Percentiles rank a stretch among this genome's conserved stretches.
Conservation (phyloP, 37 sponge, comb jelly and placozoan genomes). For the Agelas oroides region DNA sequence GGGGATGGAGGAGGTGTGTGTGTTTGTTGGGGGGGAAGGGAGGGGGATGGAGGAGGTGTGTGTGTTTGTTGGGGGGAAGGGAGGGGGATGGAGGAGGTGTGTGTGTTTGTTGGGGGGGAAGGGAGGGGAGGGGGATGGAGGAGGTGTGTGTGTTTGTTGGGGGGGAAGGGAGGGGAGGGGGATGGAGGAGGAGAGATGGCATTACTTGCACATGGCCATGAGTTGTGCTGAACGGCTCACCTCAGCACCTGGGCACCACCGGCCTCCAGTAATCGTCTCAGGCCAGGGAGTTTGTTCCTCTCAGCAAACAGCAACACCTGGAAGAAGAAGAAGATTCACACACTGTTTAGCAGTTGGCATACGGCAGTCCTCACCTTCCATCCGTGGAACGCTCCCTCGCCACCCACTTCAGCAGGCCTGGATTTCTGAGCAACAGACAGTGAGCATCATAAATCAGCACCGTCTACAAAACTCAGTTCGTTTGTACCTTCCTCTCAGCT, state of each 20-base stretch:
- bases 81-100: neutral
- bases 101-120: no score
- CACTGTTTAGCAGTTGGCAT: neutral
- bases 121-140: no score
- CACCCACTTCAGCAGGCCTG: neutral
- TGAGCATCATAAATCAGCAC: neutral
- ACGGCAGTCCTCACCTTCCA: conserved; percentile 73
- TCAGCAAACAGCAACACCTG: conserved; percentile 82
- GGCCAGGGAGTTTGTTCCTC: conserved; percentile 56
- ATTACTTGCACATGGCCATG: no score
- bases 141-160: neutral
- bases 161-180: no score
- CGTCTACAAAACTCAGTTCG: no score
- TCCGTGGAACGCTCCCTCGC: conserved; percentile 77
- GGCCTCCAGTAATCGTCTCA: conserved; percentile 86
- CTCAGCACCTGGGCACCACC: conserved; percentile 74
- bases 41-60: no score
- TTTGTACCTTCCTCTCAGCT: conserved; percentile 23
- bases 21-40: neutral
- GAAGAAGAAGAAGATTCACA: neutral
- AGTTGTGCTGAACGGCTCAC: neutral
- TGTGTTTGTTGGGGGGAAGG: no score
- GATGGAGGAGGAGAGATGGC: neutral
- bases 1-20: no score
- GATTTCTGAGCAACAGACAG: neutral